Evolutionary conservation across 2,113 vertebrate genomes (phyloP).

Genomic region (Sapayoa aenigma): DNA sequence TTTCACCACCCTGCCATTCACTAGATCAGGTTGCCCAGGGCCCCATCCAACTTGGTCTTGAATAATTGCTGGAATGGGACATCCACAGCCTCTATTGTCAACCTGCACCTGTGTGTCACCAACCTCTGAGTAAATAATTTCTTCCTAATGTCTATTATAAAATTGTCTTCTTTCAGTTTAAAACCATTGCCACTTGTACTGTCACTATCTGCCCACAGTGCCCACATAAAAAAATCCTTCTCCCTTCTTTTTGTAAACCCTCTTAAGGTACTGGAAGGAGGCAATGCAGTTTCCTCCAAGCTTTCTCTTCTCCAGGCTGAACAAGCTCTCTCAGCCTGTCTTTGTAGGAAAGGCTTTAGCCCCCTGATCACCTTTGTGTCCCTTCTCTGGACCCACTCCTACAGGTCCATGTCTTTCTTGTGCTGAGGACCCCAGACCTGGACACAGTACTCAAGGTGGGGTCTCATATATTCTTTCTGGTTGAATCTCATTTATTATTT

Average conservation of each 20-base stretch:
- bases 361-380: background rate
- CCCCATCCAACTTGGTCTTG: background rate
- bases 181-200: background rate
- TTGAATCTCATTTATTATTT: background rate
- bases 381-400: background rate
- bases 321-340: background rate
- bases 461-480: background rate
- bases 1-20: background rate
- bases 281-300: background rate
- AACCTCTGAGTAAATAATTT: background rate
- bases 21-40: background rate
- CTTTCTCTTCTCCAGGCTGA: background rate
- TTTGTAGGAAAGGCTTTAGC: background rate
- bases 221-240: background rate
- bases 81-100: background rate
- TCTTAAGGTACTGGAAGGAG: background rate
- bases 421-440: background rate
- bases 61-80: background rate
- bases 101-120: background rate
- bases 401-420: background rate
- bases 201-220: background rate
- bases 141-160: background rate
- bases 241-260: background rate
- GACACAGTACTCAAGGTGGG: background rate
- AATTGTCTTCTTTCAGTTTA: background rate